Conservation (phyloP, 2,113 vertebrate species). For the Bos indicus region DNA sequence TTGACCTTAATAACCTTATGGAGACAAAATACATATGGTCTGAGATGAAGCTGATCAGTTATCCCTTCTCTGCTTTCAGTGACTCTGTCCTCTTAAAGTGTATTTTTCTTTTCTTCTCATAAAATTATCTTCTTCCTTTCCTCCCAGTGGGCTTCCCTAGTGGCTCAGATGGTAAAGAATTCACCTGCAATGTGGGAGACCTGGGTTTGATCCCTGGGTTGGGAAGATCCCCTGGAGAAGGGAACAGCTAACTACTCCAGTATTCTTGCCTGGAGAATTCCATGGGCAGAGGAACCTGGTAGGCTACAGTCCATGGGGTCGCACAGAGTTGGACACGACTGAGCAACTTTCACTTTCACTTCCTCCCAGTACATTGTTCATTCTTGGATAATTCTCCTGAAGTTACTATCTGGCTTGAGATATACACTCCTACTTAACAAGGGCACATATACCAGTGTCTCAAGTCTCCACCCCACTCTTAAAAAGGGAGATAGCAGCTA, state of each 20-base stretch:
- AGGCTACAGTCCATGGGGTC: not conserved
- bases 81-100: not conserved
- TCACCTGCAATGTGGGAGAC: not conserved
- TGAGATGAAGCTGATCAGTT: not conserved
- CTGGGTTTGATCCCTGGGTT: fast-evolving
- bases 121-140: not conserved
- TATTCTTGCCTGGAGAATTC: not conserved
- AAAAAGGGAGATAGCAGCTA: not conserved
- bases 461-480: not conserved
- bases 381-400: not conserved
- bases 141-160: not conserved
- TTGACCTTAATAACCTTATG: constrained; percentile 29
- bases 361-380: not conserved
- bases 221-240: not conserved
- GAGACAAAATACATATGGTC: not conserved
- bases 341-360: not conserved
- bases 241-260: not conserved
- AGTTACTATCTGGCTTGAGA: not conserved
- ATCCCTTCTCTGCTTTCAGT: not conserved
- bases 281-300: too few species aligned
- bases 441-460: not conserved
- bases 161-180: not conserved
- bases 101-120: not conserved
- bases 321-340: not conserved
- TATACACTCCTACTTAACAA: not conserved